Evolutionary conservation across 2,888 invertebrate genomes (phyloP).

Genomic region (Acronicta leporina): DNA sequence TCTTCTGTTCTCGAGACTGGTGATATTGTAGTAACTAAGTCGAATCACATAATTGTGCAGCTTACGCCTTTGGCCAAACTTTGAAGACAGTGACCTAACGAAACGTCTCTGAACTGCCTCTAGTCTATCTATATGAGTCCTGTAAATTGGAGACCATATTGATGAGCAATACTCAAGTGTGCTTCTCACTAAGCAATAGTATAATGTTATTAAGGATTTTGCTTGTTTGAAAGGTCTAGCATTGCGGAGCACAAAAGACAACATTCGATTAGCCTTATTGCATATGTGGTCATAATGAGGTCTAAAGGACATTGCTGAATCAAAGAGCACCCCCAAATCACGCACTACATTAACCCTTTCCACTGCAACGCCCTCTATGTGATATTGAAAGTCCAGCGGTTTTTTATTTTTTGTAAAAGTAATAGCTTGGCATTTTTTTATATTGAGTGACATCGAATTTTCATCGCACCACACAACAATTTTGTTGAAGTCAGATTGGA

Average conservation of each 20-base stretch:
- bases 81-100: neutral
- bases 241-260: neutral
- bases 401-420: neutral
- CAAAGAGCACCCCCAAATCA: neutral
- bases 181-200: neutral
- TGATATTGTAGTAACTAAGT: neutral
- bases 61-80: neutral
- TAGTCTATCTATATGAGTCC: neutral
- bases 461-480: neutral
- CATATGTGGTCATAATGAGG: neutral
- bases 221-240: neutral
- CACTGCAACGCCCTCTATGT: neutral
- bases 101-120: neutral
- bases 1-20: neutral
- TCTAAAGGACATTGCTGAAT: no score
- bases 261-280: neutral
- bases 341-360: neutral
- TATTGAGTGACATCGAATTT: neutral
- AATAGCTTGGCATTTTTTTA: neutral
- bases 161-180: neutral
- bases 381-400: neutral
- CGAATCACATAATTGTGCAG: neutral
- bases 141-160: neutral
- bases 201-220: neutral
- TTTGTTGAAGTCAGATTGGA: neutral